phyloP scores from a whole-genome alignment of 2,797 vertebrate genomes.

The Brotula barbata region DNA sequence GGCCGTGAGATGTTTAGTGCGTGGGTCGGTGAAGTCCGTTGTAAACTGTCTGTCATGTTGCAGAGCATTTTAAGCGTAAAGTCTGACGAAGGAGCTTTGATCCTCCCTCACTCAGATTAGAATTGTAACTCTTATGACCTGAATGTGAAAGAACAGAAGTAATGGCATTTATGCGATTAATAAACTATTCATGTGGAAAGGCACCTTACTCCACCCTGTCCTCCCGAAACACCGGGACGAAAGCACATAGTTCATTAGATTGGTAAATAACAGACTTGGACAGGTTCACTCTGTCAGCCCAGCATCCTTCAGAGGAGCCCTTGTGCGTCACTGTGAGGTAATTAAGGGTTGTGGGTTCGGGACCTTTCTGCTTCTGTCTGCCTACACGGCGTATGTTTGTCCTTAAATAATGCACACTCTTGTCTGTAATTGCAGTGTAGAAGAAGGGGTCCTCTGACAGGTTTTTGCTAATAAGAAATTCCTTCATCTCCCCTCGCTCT shows the following conservation, averaged over 20 bases:
- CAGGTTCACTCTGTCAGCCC: conserved; percentile 50
- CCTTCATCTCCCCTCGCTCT: conserved; percentile 25
- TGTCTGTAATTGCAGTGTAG: conserved; percentile 74
- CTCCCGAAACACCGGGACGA: conserved; percentile 33
- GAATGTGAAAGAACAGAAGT: conserved; percentile 22
- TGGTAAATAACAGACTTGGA: conserved; percentile 58
- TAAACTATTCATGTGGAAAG: conserved; percentile 30
- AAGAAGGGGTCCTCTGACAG: conserved; percentile 47
- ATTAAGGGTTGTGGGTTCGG: conserved; percentile 76
- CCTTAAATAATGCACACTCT: conserved; percentile 64
- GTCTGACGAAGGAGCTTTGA: conserved; percentile 54
- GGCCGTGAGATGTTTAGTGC: conserved; percentile 4
- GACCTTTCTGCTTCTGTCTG: conserved; percentile 67
- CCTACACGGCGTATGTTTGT: conserved; percentile 72
- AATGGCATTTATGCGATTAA: conserved; percentile 22
- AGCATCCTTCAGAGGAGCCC: conserved; percentile 49
- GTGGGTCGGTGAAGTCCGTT: conserved; percentile 34
- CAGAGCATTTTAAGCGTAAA: conserved; percentile 40
- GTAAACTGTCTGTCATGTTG: conserved; percentile 41
- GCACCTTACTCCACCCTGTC: conserved; percentile 22
- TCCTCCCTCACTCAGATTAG: conserved; percentile 38
- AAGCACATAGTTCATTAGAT: conserved; percentile 43
- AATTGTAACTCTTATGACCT: conserved; percentile 39
- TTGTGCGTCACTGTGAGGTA: conserved; percentile 79
- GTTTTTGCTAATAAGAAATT: conserved; percentile 59